These are phyloP conservation scores for Zaprionus obscuricornis DNA, from an alignment of 2,888 invertebrate genomes.

Conservation along the genomic window DNA sequence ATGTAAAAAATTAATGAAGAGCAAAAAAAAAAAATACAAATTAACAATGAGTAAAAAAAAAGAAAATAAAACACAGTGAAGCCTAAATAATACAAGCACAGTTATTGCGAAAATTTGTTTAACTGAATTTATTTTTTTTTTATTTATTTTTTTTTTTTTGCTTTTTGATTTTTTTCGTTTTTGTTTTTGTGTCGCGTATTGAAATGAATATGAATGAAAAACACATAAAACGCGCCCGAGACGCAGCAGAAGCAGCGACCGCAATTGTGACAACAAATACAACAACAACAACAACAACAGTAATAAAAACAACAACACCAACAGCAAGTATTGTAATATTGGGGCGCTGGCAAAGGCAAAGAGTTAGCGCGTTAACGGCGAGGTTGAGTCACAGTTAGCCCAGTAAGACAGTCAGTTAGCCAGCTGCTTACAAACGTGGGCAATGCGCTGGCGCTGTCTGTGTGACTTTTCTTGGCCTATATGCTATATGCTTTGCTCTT, in stretches of 20 bases:
- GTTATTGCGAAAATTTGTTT: constrained; percentile 46
- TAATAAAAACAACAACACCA: constrained; percentile 29
- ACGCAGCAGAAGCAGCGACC: constrained; percentile 26
- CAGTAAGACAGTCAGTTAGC: constrained; percentile 20
- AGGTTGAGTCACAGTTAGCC: constrained; percentile 64
- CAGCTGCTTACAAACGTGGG: constrained; percentile 40
- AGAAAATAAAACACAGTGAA: background rate
- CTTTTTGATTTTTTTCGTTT: no score
- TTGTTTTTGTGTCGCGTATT: constrained; percentile 24
- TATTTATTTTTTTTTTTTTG: background rate
- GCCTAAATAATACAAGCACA: constrained; percentile 36
- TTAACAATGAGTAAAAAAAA: constrained; percentile 32
- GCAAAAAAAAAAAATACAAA: constrained; percentile 22
- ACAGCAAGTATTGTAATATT: background rate
- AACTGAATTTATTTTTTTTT: constrained; percentile 36
- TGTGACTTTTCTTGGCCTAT: constrained; percentile 21
- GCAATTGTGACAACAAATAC: constrained; percentile 10
- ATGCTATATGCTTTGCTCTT: constrained; percentile 38
- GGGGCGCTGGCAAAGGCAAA: constrained; percentile 33
- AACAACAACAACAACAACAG: constrained; percentile 26
- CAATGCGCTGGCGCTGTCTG: constrained; percentile 8
- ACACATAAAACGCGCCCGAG: constrained; percentile 16
- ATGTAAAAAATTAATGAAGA: no score
- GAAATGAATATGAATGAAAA: constrained; percentile 49
- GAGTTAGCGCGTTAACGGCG: constrained; percentile 21